phyloP scores from a whole-genome alignment of 2,797 vertebrate species.

The Sitta carolinensis region DNA sequence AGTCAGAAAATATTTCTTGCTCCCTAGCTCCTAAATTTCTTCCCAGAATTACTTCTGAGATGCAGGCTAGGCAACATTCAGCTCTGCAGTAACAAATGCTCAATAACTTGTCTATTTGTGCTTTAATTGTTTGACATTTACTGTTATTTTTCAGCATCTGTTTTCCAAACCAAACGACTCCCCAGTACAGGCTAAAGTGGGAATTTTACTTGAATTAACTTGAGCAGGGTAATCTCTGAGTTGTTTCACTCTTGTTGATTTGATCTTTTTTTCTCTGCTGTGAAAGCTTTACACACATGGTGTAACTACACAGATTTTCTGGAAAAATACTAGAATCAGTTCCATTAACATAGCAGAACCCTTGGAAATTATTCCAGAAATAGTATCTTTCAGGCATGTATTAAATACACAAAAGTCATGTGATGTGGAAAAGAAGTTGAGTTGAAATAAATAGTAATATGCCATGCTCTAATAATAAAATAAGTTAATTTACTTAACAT shows the following conservation, averaged over 20 bases:
- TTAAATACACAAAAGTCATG: not conserved
- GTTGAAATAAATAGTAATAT: not conserved
- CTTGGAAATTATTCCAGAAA: conserved; percentile 1
- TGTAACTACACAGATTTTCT: not conserved
- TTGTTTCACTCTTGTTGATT: not conserved
- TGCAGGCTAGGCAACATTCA: not conserved
- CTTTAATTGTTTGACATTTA: not conserved
- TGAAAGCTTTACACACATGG: not conserved
- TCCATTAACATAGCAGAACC: not conserved
- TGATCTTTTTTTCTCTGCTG: not conserved
- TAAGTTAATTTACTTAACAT: not conserved
- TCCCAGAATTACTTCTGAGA: not conserved
- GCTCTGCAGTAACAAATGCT: not conserved
- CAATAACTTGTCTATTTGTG: not conserved
- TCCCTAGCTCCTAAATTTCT: not conserved
- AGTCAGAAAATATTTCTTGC: conserved; percentile 3
- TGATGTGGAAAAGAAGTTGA: not conserved
- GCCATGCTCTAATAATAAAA: not conserved
- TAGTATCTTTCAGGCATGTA: not conserved
- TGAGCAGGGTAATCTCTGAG: not conserved
- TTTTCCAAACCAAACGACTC: not conserved
- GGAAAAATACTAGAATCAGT: not conserved
- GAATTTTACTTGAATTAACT: not conserved
- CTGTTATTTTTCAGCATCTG: not conserved
- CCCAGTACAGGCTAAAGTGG: not conserved